Base-by-base conservation (phyloP, 1,140 invertebrate genomes). In the Pseudomyrmex gracilis region DNA sequence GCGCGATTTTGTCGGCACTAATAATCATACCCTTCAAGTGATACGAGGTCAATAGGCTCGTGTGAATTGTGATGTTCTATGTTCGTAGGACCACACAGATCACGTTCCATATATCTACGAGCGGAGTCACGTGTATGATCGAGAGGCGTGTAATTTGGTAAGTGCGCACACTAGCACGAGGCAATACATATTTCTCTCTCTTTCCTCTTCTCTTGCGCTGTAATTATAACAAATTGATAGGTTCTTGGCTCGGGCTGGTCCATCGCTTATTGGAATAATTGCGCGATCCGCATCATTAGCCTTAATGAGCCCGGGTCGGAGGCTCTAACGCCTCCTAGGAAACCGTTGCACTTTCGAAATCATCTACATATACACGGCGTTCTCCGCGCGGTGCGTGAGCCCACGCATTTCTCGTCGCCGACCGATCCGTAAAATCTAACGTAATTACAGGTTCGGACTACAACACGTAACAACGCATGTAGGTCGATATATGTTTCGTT, bases 221-320 rank as follows among this genome's bases (percentile, higher is more conserved):
- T 87, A 92, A 92, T 91, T 91, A 91, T 88, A 90, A 93, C 85
- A 90, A 92, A 93, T 92, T 92, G 91, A 93, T 92, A 91, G 89
- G 87, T 93, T 92, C 84, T 67, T 73, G 71, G 73, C 49, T 68
- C 13, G 67, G 84, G 64, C 51, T 43, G 76, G 51, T 55, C 70
- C 86, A 76, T 82, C 74, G 80, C 73, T 90, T 90, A 90, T 86
- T 89, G 68, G 85, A 89, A 89, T 91, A 90, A 90, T 90, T 91
- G 85, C 85, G 71, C 85, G 78, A 85, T 88, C 73, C 67, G 66
- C 87, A 83, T 90, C 87, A 91, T 91, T 92, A 91, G 87, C 89
- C 90, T 90, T 92, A 93, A 93, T 92, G 89, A 91, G 90, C 55
- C 24, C 57, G 61, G 64, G n/a, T 84, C 70, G 51, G 34, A 5